Conservation (phyloP, 2,888 invertebrate genomes). For the Melieria omissa region DNA sequence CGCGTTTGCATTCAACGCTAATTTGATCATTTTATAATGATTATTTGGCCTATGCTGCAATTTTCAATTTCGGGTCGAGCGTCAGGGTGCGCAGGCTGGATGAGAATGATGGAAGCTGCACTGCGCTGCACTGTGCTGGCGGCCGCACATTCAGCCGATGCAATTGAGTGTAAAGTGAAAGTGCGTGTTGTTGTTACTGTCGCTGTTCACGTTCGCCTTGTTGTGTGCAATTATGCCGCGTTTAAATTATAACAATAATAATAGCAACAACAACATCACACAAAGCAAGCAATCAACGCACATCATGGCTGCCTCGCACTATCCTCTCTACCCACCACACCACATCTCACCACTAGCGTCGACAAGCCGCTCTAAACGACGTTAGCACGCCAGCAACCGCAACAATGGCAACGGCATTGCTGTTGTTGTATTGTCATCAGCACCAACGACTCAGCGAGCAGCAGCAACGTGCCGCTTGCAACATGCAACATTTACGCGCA, state of each 20-base stretch:
- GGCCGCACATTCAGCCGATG: neutral
- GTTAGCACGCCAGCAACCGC: neutral
- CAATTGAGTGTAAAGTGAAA: conserved; percentile 18
- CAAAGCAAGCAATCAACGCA: conserved; percentile 2
- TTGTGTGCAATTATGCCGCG: conserved; percentile 28
- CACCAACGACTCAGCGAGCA: no score
- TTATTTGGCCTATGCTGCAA: no score
- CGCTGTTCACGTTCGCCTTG: neutral
- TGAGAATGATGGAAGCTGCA: no score
- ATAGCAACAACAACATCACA: conserved; percentile 20
- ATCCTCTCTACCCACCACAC: no score
- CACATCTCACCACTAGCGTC: no score
- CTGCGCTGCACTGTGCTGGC: neutral
- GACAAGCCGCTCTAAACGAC: neutral
- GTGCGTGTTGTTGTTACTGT: neutral
- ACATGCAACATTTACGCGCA: neutral
- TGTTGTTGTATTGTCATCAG: no score
- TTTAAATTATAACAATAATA: conserved; percentile 28
- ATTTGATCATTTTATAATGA: no score
- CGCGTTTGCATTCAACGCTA: no score
- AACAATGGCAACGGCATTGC: neutral
- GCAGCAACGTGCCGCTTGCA: neutral
- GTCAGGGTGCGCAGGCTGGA: no score
- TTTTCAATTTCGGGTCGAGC: no score
- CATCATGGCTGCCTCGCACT: no score